Conservation (phyloP, 2,113 vertebrate species). For the Paracanthobrama guichenoti region DNA sequence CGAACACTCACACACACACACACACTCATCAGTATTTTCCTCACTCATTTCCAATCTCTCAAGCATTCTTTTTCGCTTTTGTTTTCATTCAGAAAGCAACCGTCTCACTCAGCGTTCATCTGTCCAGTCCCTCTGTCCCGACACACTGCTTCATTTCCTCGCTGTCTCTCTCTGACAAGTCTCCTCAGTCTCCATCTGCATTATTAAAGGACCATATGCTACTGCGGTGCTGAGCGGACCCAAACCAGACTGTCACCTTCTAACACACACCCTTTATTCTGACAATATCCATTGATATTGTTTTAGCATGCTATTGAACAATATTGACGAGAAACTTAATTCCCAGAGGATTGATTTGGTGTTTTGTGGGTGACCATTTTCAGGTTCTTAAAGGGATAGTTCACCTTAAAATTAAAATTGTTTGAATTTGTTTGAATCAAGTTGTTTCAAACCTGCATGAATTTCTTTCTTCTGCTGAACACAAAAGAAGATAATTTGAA, state of each 20-base stretch:
- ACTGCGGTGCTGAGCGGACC: constrained; percentile 55
- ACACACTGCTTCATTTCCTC: constrained; percentile 54
- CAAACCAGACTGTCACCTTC: constrained; percentile 56
- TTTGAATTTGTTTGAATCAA: too few relatives aligned
- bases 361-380: too few relatives aligned
- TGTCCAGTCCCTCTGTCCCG: constrained; percentile 26
- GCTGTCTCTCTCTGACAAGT: constrained; percentile 51
- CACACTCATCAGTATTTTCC: constrained; percentile 1
- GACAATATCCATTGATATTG: neutral
- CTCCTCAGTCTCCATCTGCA: constrained; percentile 71
- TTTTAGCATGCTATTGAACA: neutral
- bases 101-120: constrained; percentile 39
- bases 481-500: too few relatives aligned
- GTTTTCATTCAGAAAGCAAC: constrained; percentile 27
- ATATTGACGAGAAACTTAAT: neutral
- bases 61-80: constrained; percentile 16
- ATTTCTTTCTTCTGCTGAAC: too few relatives aligned
- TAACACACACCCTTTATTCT: constrained; percentile 38
- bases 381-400: too few relatives aligned
- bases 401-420: too few relatives aligned
- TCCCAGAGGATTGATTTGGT: neutral
- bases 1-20: constrained; percentile 24
- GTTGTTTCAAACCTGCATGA: too few relatives aligned
- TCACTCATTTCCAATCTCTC: constrained; percentile 42
- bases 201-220: constrained; percentile 78